Percentiles rank a stretch among this genome's conserved stretches.
phyloP scores from a whole-genome alignment of 2,797 vertebrate species.

The Tenualosa thibaudeaui region DNA sequence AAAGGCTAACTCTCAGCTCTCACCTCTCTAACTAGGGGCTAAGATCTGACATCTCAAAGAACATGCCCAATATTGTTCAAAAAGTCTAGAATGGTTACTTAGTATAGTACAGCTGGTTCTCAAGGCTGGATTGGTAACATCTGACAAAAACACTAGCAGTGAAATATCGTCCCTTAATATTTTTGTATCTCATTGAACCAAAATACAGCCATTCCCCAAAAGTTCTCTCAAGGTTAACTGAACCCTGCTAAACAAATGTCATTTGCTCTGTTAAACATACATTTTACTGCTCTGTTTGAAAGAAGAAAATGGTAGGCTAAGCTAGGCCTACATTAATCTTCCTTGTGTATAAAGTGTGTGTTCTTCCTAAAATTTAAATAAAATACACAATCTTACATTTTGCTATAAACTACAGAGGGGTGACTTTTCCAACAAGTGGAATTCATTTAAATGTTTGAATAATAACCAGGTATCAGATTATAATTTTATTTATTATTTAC shows the following conservation, averaged over 20 bases:
- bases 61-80: background rate
- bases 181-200: background rate
- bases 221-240: constrained; percentile 28
- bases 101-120: background rate
- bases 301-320: constrained; percentile 28
- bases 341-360: constrained; percentile 24
- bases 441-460: background rate
- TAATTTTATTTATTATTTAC: background rate
- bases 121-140: background rate
- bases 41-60: background rate
- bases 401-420: background rate
- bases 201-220: constrained; percentile 22
- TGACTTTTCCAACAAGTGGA: background rate
- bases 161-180: background rate
- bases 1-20: background rate
- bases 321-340: constrained; percentile 15
- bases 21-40: background rate
- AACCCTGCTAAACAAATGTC: constrained; percentile 50
- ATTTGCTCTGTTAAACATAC: constrained; percentile 52
- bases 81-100: background rate
- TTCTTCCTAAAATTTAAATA: background rate
- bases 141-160: background rate
- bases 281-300: constrained; percentile 51
- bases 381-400: background rate
- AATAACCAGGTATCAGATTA: background rate